Percentiles rank a stretch among this genome's conserved stretches.
These are phyloP conservation scores for Nasonia vitripennis DNA, from an alignment of 1,140 invertebrate genomes.

Conservation along the genomic window DNA sequence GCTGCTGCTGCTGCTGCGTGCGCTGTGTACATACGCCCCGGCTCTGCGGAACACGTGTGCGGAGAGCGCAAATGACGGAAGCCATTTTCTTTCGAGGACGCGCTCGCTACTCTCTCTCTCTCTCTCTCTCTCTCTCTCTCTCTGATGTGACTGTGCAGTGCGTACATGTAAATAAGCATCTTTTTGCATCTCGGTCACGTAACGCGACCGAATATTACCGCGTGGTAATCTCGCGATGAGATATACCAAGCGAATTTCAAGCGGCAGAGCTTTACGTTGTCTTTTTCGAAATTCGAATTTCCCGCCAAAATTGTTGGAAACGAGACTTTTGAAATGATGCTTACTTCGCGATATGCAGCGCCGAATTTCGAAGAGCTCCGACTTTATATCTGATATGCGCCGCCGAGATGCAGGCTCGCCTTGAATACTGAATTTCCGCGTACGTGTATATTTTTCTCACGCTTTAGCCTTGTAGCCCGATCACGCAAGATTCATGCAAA, in stretches of 20 bases:
- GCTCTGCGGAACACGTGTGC: not conserved
- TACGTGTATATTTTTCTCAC: conserved; percentile 36
- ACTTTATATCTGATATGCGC: not conserved
- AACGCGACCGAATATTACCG: conserved; percentile 44
- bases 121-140: too few species aligned
- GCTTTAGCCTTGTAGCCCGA: not conserved
- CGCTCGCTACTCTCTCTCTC: not conserved
- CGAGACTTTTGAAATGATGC: not conserved
- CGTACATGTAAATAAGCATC: not conserved
- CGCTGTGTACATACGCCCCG: not conserved
- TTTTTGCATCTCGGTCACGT: conserved; percentile 48
- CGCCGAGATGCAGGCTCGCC: not conserved
- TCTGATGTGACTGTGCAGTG: not conserved
- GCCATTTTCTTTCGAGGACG: conserved; percentile 12
- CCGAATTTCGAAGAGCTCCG: not conserved
- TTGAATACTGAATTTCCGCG: conserved; percentile 37
- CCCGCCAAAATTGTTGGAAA: not conserved
- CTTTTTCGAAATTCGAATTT: not conserved
- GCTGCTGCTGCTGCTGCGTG: not conserved
- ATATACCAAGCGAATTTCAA: conserved; percentile 11
- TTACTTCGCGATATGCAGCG: not conserved
- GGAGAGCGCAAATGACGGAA: not conserved
- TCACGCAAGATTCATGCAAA: conserved; percentile 41
- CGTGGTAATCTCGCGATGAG: conserved; percentile 19
- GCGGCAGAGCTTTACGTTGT: not conserved